Evolutionary conservation across 1,140 invertebrate genomes (phyloP).

Genomic region (Adoxophyes honmai): DNA sequence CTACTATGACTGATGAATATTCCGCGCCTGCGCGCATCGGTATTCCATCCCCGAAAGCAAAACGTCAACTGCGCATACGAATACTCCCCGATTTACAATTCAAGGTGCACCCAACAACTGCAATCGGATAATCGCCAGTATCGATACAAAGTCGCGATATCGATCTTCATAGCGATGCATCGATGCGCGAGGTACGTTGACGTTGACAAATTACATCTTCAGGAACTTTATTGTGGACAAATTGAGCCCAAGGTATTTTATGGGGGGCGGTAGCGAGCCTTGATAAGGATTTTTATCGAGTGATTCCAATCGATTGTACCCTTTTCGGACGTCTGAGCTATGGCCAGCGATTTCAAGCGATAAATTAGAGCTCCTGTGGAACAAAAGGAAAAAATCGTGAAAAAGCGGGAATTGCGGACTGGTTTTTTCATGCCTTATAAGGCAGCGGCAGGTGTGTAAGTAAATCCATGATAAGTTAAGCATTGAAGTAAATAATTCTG

Average conservation of each 20-base stretch:
- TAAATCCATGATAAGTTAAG: conserved; percentile 9
- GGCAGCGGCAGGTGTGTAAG: background rate
- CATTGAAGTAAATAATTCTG: conserved; percentile 10
- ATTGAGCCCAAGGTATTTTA: conserved; percentile 55
- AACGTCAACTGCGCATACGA: conserved; percentile 49
- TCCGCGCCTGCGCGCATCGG: conserved; percentile 35
- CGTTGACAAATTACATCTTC: conserved; percentile 64
- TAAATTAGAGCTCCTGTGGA: background rate
- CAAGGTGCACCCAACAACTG: conserved; percentile 32
- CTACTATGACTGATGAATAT: conserved; percentile 36
- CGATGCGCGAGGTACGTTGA: conserved; percentile 51
- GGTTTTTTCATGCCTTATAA: background rate
- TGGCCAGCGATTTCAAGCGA: background rate
- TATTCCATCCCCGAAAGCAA: conserved; percentile 57
- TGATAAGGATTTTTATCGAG: conserved; percentile 35
- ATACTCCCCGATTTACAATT: conserved; percentile 38
- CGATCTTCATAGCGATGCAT: conserved; percentile 38
- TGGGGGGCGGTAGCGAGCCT: conserved; percentile 25
- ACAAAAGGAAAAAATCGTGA: background rate
- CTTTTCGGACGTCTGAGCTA: conserved; percentile 7
- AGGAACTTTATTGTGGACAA: conserved; percentile 51
- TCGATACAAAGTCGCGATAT: conserved; percentile 46
- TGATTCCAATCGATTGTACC: conserved; percentile 23
- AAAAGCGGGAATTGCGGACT: conserved; percentile 3
- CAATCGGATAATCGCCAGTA: conserved; percentile 48